Conservation (phyloP, 2,797 vertebrate genomes). For the Chaunax sp. region DNA sequence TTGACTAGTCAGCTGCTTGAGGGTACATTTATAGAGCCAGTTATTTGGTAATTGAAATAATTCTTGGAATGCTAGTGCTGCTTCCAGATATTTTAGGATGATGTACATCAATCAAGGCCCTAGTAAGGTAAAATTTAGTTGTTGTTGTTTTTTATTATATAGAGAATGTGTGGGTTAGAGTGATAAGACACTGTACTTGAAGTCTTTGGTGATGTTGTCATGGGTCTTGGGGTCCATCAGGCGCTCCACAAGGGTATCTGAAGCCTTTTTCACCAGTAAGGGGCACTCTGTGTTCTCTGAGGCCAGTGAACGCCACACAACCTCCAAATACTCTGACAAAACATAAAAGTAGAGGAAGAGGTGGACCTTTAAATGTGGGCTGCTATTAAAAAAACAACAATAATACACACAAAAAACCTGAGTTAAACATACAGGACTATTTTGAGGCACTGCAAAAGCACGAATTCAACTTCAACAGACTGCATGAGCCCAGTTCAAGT, state of each 20-base stretch:
- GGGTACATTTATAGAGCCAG: background rate
- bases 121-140: background rate
- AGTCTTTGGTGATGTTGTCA: slow-evolving; percentile 82
- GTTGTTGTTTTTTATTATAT: background rate
- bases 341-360: slow-evolving; percentile 32
- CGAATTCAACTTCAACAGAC: slow-evolving; percentile 21
- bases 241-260: slow-evolving; percentile 59
- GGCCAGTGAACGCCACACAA: slow-evolving; percentile 80
- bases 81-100: background rate
- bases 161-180: background rate
- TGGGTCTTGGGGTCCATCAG: slow-evolving; percentile 73
- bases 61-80: background rate
- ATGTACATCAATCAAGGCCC: background rate
- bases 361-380: slow-evolving; percentile 37
- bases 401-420: slow-evolving; percentile 12
- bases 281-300: slow-evolving; percentile 71
- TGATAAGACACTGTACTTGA: slow-evolving; percentile 70
- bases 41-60: background rate
- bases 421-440: slow-evolving; percentile 31
- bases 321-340: slow-evolving; percentile 82
- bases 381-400: slow-evolving; percentile 46
- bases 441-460: slow-evolving; percentile 14
- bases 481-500: background rate
- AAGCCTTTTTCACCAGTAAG: slow-evolving; percentile 74
- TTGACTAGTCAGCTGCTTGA: background rate